Evolutionary conservation across 2,113 vertebrate genomes (phyloP), one percentile per base, ranked within the genome.

Genomic region (Pungitius pungitius): DNA sequence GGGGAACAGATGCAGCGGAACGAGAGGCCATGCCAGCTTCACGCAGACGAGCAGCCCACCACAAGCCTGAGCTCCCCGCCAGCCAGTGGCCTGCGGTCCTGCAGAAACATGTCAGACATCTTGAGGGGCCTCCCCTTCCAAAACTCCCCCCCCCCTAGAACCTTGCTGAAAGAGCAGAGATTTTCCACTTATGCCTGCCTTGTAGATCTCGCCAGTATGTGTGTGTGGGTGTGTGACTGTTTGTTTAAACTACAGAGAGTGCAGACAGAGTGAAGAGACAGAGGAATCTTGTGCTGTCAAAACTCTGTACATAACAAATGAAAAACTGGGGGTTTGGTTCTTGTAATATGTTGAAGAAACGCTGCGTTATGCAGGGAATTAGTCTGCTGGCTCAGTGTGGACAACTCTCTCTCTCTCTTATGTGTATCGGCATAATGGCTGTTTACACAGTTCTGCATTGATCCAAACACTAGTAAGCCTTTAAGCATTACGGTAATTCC

Each of bases 21-120:
- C 58, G 51, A 78, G 85, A 91, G 80, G 86, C 88, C 81, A 87
- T 90, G 89, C 90, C 90, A 93, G 89, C 81, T 87, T 90, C 86
- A 88, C 85, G 43, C 90, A 89, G 92, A 92, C 91, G 90, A 90
- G 90, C 91, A 92, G 88, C 85, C 78, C 81, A 91, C 91, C 91
- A 75, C 91, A 92, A 83, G 81, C 70, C 88, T 83, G 78, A 11
- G 82, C 89, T 90, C 61, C 39, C 26, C 75, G 87, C 89, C 90
- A 92, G 82, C 84, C 82, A 81, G 84, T 81, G 85, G 91, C 85
- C 88, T 91, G 91, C 73, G 90, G 90, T 89, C 78, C 88, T 80
- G 78, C 88, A 86, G 84, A 93, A 93, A 89, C 91, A 93, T 93
- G 91, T 92, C 80, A 91, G 90, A 92, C 87, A 92, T 91, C 80